Evolutionary conservation across 2,113 vertebrate genomes (phyloP).

Genomic region (Cariama cristata): DNA sequence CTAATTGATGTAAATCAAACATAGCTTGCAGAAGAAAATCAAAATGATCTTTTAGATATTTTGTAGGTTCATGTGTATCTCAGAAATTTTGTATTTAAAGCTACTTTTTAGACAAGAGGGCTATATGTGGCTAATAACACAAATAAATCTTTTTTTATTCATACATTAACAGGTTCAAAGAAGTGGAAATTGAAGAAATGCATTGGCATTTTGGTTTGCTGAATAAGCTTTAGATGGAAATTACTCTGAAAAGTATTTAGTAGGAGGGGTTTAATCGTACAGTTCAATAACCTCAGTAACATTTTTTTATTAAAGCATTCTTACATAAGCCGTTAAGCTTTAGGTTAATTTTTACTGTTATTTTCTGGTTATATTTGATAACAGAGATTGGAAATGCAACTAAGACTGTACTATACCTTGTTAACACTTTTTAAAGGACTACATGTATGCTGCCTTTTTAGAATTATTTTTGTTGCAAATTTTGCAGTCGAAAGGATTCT

Average conservation of each 20-base stretch:
- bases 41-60: conserved; percentile 80
- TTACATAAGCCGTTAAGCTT: conserved; percentile 89
- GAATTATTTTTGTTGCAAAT: background rate
- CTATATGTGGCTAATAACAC: conserved; percentile 79
- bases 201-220: conserved; percentile 97
- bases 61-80: conserved; percentile 57
- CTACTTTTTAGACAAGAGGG: conserved; percentile 56
- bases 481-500: background rate
- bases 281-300: conserved; percentile 77
- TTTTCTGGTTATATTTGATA: conserved; percentile 63
- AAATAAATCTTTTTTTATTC: conserved; percentile 88
- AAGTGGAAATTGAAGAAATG: conserved; percentile 85
- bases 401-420: background rate
- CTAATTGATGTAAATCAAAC: conserved; percentile 99
- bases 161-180: conserved; percentile 87
- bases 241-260: conserved; percentile 82
- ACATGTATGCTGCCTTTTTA: background rate
- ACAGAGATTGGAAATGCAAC: conserved; percentile 49
- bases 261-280: conserved; percentile 81
- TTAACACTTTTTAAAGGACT: background rate
- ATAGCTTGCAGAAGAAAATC: conserved; percentile 86
- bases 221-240: conserved; percentile 94
- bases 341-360: conserved; percentile 83
- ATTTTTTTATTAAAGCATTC: conserved; percentile 85
- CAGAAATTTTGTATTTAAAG: conserved; percentile 71